Evolutionary conservation across 1,140 invertebrate genomes (phyloP).

Genomic region (Hypothenemus hampei): DNA sequence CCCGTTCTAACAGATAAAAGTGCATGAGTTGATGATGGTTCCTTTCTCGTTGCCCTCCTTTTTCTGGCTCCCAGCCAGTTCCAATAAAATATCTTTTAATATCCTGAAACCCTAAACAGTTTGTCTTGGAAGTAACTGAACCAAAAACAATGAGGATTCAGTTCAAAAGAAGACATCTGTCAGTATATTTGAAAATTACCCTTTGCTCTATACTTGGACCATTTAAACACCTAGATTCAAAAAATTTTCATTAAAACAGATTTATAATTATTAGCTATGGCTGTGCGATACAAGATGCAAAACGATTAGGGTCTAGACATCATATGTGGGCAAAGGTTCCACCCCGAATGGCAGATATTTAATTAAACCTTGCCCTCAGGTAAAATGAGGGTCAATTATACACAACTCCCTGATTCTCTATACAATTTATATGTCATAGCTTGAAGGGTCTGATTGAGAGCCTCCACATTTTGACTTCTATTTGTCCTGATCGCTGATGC

Average conservation of each 20-base stretch:
- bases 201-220: constrained; percentile 1
- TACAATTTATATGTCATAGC: constrained; percentile 15
- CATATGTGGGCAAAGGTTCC: not conserved
- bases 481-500: constrained; percentile 16
- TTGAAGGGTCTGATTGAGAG: constrained; percentile 14
- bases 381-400: constrained; percentile 20
- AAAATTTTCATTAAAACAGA: no score
- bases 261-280: no score
- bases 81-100: not conserved
- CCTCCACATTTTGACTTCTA: constrained; percentile 10
- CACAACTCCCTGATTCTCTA: constrained; percentile 21
- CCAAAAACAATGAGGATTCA: constrained; percentile 7
- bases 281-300: no score
- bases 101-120: not conserved
- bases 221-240: not conserved
- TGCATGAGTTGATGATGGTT: no score
- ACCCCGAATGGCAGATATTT: constrained; percentile 17
- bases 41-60: no score
- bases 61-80: no score
- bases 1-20: no score
- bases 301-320: not conserved
- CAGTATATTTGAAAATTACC: constrained; percentile 7
- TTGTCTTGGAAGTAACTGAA: not conserved
- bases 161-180: constrained; percentile 8
- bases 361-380: constrained; percentile 25